Evolutionary conservation across 2,797 vertebrate genomes (phyloP), one percentile per base, ranked within the genome.

Genomic region (Percopsis omiscomaycus): DNA sequence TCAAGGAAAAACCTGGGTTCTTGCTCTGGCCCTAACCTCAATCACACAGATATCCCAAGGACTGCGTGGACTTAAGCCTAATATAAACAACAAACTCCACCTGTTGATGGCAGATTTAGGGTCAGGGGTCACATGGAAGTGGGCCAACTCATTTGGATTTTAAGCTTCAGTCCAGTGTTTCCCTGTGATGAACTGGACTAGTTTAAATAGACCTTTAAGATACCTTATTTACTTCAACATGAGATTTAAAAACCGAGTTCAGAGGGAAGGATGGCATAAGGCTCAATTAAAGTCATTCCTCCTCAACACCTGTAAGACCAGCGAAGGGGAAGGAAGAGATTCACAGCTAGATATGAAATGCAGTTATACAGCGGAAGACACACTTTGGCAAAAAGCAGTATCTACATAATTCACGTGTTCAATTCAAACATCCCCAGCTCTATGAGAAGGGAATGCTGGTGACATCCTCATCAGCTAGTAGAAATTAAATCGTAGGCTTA

Each of bases 371-470:
- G 74, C 77, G 80, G 80, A 58, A 88, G 82, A 86, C 82, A 86
- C 84, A 85, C 85, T 89, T 89, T 88, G 89, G 87, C 88, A 84
- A 73, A 89, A 84, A 88, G 79, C 85, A 82, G 52, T 79, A 79
- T 86, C 77, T 79, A 80, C 74, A 83, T 72, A 79, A 69, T 66
- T 79, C 65, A 69, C 66, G 79, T 62, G 12, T 79, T 84, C 80
- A 86, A 78, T 89, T 78, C 73, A 80, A 83, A 72, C 44, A 73
- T 64, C 74, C 70, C 78, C 71, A 44, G 62, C 55, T 59, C 71
- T 76, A 28, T 22, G 66, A 83, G 69, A 12, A 54, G 64, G 79
- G 59, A 75, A 67, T 56, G 74, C 52, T 56, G 69, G 69, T 46
- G 74, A 71, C 29, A 54, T 0, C 28, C 5, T 55, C 50, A 49